A percentile compares a stretch with the other conserved stretches of the same genome.
Conservation (phyloP, 2,888 invertebrate genomes). For the Erebia aethiops region DNA sequence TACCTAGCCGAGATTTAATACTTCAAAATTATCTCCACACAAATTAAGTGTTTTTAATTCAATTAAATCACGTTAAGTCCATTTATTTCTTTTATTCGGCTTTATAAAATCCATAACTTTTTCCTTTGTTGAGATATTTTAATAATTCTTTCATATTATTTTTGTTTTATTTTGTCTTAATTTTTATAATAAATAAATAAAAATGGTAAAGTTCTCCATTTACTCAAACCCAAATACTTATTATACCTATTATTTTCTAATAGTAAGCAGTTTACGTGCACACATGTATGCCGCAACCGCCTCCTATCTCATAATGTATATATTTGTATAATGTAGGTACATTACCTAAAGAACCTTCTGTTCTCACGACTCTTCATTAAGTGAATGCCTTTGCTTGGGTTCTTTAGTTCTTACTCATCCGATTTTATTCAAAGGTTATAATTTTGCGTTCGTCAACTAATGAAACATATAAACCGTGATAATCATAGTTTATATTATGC, state of each 20-base stretch:
- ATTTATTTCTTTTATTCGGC: no score
- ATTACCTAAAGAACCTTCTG: constrained; percentile 37
- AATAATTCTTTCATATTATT: no score
- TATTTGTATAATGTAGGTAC: constrained; percentile 30
- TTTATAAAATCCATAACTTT: no score
- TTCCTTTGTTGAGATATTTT: no score
- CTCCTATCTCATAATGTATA: constrained; percentile 30
- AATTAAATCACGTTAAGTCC: no score
- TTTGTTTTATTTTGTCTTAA: no score
- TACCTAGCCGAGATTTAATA: no score
- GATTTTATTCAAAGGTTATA: constrained; percentile 29
- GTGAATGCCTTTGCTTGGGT: constrained; percentile 31
- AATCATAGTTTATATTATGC: background rate
- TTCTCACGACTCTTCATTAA: constrained; percentile 41
- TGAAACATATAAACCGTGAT: constrained; percentile 5
- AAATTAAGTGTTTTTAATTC: no score
- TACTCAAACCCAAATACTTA: no score
- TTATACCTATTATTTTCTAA: background rate
- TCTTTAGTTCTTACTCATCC: constrained; percentile 34
- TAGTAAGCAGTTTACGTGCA: constrained; percentile 12
- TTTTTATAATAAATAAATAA: no score
- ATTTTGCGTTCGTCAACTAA: constrained; percentile 26
- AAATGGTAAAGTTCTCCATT: no score
- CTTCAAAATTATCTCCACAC: no score
- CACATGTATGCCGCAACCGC: constrained; percentile 12